Base-by-base conservation (phyloP, 2,888 invertebrate species). In the Xestia c-nigrum region DNA sequence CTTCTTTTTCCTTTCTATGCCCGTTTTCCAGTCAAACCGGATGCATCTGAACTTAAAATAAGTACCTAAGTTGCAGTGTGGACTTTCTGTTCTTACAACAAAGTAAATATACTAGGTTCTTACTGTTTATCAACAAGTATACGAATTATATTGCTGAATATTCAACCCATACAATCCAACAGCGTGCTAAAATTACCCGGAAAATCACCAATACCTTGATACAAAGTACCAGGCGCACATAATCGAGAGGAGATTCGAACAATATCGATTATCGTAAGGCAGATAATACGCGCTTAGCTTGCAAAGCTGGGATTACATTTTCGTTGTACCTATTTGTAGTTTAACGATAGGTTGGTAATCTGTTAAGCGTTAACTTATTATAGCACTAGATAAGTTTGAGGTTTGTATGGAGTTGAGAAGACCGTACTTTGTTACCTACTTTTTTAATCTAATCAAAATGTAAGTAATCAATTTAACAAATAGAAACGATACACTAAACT, bases 301-400 rank as follows among this genome's bases (percentile, higher is more conserved):
- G 61, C 40, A 79, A 83, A 77, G 69, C 72, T 10, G 64, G 67
- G 84, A 85, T 88, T 76, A 86, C 59, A 65, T 5, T 55, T 16
- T 16, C 65, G 61, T 46, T 86, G 74, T 85, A n/a, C n/a, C n/a
- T n/a, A 74, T 85, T 85, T 61, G 50, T 47, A 55, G 47, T 74
- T 87, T 63, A 75, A 69, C 55, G 67, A 70, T 69, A 7, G 6
- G 7, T 24, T 64, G 74, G 12, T 78, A 64, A 43, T 43, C 46
- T 72, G 64, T 9, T 43, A 61, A n/a, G 65, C 21, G 65, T 70
- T 81, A 74, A 73, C 43, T 38, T 55, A 57, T 6, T 75, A 73
- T 63, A 52, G 16, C 3, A 21, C 65, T n/a, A 24, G 55, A 61
- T 72, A 70, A 67, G 40, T 57, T 63, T 57, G n/a, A 21, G 24